A percentile compares a stretch with the other conserved stretches of the same genome.
These are phyloP conservation scores for Hiodon tergisus DNA, from an alignment of 2,113 vertebrate species.

Conservation along the genomic window DNA sequence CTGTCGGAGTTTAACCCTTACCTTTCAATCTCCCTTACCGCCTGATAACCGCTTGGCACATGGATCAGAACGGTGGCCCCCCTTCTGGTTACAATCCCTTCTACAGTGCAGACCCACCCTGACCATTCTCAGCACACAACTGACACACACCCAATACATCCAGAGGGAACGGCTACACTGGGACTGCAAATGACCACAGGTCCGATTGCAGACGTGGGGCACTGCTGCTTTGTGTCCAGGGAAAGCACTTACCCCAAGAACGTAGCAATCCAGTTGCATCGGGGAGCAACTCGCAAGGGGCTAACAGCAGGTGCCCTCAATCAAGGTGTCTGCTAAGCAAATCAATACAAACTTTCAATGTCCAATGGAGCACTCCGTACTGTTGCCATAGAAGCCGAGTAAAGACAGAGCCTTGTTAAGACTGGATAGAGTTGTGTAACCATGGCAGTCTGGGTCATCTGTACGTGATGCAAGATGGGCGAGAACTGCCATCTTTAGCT, in stretches of 20 bases:
- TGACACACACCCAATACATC: no score
- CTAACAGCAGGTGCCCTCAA: neutral
- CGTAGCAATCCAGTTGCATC: neutral
- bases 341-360: constrained; percentile 2
- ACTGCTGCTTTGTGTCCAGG: neutral
- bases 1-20: no score
- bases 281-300: neutral
- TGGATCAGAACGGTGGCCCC: no score
- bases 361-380: neutral
- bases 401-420: neutral
- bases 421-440: neutral
- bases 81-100: no score
- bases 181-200: no score
- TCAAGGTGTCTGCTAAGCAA: constrained; percentile 1
- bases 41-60: no score
- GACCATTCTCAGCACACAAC: no score
- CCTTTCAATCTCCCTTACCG: no score
- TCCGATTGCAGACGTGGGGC: no score
- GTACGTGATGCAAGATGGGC: neutral
- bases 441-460: neutral
- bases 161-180: no score
- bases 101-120: no score
- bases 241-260: neutral
- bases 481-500: neutral
- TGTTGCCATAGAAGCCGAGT: constrained; percentile 2